Percentiles rank a stretch among this genome's conserved stretches.
Conservation (phyloP, 1,140 invertebrate species). For the Mercenaria mercenaria region DNA sequence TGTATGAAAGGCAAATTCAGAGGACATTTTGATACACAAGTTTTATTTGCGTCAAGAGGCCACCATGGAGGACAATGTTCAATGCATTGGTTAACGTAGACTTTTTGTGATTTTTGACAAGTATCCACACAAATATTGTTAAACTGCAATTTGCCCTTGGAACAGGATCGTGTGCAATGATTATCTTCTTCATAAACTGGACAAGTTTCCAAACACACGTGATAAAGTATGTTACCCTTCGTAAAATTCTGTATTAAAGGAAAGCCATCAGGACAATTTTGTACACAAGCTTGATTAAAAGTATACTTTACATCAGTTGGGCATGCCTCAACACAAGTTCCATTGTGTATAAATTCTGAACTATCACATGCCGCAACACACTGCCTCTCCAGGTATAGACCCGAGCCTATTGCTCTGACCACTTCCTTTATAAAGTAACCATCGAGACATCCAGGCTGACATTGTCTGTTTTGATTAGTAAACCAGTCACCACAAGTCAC, state of each 20-base stretch:
- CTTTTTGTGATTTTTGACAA: no score
- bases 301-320: neutral
- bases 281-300: neutral
- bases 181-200: neutral
- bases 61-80: no score
- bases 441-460: neutral
- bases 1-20: no score
- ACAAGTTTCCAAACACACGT: neutral
- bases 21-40: no score
- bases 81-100: no score
- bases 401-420: neutral
- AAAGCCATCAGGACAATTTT: neutral
- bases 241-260: neutral
- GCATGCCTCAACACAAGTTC: neutral
- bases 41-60: no score
- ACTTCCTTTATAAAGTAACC: neutral
- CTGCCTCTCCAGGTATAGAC: neutral
- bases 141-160: neutral
- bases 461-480: neutral
- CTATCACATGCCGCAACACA: neutral
- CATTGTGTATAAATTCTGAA: neutral
- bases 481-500: neutral
- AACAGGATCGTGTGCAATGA: neutral
- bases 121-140: no score
- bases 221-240: neutral